Conservation (phyloP, 2,113 vertebrate species). For the Chloropsis cyanopogon region DNA sequence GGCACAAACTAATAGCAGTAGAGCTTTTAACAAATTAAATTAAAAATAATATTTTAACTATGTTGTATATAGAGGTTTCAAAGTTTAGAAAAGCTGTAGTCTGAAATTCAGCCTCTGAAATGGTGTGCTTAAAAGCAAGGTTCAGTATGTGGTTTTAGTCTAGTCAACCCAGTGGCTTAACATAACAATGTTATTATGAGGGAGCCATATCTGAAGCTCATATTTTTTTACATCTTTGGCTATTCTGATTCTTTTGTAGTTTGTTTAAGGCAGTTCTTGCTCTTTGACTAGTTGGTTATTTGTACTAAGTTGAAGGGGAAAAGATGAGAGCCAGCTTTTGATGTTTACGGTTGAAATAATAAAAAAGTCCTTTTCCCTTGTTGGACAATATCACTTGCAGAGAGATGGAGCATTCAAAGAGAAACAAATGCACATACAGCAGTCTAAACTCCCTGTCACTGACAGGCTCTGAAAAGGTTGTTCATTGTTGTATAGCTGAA, state of each 20-base stretch:
- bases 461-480: slow-evolving; percentile 42
- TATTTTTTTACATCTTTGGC: background rate
- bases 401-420: slow-evolving; percentile 22
- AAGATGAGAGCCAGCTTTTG: slow-evolving; percentile 53
- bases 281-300: slow-evolving; percentile 53
- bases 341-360: slow-evolving; percentile 43
- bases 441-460: slow-evolving; percentile 53
- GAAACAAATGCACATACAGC: slow-evolving; percentile 9
- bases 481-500: slow-evolving; percentile 58
- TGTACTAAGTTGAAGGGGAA: slow-evolving; percentile 28
- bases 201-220: slow-evolving; percentile 1
- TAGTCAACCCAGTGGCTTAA: slow-evolving; percentile 36
- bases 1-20: background rate
- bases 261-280: slow-evolving; percentile 33
- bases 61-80: background rate
- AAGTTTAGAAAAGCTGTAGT: background rate
- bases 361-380: slow-evolving; percentile 28
- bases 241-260: slow-evolving; percentile 10
- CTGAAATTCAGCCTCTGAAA: background rate
- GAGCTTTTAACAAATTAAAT: background rate
- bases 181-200: slow-evolving; percentile 5
- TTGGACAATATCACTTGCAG: slow-evolving; percentile 36
- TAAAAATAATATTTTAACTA: background rate
- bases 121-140: background rate
- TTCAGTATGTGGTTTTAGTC: background rate